Conservation (phyloP, 2,113 vertebrate genomes). For the Pholis gunnellus region DNA sequence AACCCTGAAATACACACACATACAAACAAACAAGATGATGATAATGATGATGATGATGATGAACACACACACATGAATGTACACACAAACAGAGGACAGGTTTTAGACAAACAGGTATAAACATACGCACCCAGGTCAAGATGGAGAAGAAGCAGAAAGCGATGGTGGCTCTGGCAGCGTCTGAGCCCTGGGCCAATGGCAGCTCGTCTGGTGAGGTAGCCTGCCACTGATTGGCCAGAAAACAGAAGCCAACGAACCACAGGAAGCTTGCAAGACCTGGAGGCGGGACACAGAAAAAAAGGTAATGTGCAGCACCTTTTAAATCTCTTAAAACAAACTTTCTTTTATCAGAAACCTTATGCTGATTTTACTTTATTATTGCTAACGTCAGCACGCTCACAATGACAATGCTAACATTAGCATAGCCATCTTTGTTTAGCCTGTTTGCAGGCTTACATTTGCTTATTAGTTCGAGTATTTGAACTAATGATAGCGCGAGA, state of each 20-base stretch:
- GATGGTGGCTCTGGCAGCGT: constrained; percentile 90
- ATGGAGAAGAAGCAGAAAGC: constrained; percentile 93
- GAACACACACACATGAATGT: constrained; percentile 6
- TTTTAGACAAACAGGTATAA: background rate
- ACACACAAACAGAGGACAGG: background rate
- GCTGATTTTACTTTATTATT: background rate
- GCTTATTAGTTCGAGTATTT: no score
- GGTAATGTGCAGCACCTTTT: background rate
- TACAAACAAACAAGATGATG: constrained; percentile 9
- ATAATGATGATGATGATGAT: background rate
- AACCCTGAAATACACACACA: constrained; percentile 71
- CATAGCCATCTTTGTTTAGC: background rate
- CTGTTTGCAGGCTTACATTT: no score
- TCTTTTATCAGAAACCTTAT: background rate
- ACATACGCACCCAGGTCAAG: constrained; percentile 89
- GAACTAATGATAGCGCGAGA: no score
- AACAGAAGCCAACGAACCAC: constrained; percentile 86
- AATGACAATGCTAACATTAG: no score
- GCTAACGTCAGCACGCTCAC: no score
- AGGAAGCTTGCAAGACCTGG: constrained; percentile 79
- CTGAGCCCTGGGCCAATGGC: constrained; percentile 86
- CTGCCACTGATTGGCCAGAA: constrained; percentile 86
- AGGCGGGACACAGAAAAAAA: constrained; percentile 9
- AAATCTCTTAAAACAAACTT: no score
- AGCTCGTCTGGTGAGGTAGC: constrained; percentile 78